Base-by-base conservation (phyloP, 2,888 invertebrate species). In the Drosophila leonis region DNA sequence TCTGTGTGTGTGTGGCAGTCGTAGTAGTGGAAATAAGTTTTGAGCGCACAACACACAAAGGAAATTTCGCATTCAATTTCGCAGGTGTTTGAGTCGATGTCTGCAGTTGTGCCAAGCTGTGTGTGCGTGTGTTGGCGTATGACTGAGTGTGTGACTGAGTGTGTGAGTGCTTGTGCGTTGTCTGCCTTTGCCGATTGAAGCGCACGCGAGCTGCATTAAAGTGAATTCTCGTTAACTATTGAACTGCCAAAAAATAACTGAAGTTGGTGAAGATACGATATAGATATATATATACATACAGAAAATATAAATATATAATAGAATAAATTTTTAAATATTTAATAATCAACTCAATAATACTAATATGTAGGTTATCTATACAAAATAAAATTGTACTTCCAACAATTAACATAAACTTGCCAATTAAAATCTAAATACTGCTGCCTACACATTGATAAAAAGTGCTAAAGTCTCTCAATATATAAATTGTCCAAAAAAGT, bases 51-150 rank as follows among this genome's bases (percentile, higher is more conserved):
- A 57, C 70, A 72, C 83, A 57, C 89, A 84, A 84, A 86, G 89
- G 82, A 83, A 79, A 81, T 72, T 84, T 86, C 82, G 67, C 82
- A 87, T 87, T 84, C 84, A 84, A 84, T 84, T 84, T 88, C 68
- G 84, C 89, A 86, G 84, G 69, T 81, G 89, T 76, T 83, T 88
- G 78, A 88, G 52, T 78, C 67, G 68, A 64, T 66, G 69, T 83
- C 83, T 72, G 72, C 65, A 44, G 60, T 13, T 85, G 67, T 60
- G 41, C 15, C 51, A 65, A 65, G 49, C 39, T 66, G 68, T 55
- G 54, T 39, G 37, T 59, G 61, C 31, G 55, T 29, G 41, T 70
- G 59, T 24, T 24, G 8, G 24, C 24, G 4, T 41, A 3, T n/a
- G 9, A 0, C 13, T 13, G 13, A 1, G 48, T 8, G 24, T 4